These are phyloP conservation scores for Agonopterix heracliana DNA, from an alignment of 2,888 invertebrate genomes.

Conservation along the genomic window DNA sequence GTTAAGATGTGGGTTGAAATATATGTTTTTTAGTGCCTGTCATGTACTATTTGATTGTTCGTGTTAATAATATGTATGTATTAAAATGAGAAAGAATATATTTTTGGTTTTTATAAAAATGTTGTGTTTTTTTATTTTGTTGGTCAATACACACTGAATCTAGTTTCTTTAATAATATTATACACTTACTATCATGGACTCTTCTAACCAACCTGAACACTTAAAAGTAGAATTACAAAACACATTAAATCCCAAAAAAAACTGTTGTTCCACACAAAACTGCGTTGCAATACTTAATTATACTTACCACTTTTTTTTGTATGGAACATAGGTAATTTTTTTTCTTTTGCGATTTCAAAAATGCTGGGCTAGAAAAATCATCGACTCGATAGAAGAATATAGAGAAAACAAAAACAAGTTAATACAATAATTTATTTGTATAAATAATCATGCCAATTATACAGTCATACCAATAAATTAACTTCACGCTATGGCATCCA, in stretches of 20 bases:
- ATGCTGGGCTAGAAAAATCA: too few relatives aligned
- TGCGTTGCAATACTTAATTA: too few relatives aligned
- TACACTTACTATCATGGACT: too few relatives aligned
- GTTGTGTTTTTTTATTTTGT: conserved; percentile 18
- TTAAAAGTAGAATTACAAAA: too few relatives aligned
- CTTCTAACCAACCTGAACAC: too few relatives aligned
- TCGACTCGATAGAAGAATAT: too few relatives aligned
- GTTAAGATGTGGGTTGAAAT: not conserved
- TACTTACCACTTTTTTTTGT: too few relatives aligned
- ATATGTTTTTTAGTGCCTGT: conserved; percentile 13
- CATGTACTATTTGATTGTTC: conserved; percentile 26
- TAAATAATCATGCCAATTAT: conserved; percentile 32
- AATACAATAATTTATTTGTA: conserved; percentile 13
- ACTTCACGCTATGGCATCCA: conserved; percentile 26
- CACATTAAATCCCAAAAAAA: too few relatives aligned
- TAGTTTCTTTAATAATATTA: too few relatives aligned
- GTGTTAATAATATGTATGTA: conserved; percentile 48
- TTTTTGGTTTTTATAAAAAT: conserved; percentile 56
- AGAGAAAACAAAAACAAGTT: conserved; percentile 14
- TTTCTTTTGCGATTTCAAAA: too few relatives aligned
- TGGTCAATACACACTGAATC: not conserved
- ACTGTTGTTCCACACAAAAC: too few relatives aligned
- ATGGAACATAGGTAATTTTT: too few relatives aligned
- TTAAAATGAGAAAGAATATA: conserved; percentile 56
- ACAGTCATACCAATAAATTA: conserved; percentile 15